Base-by-base conservation (phyloP, 2,797 vertebrate species). In the Alca torda region DNA sequence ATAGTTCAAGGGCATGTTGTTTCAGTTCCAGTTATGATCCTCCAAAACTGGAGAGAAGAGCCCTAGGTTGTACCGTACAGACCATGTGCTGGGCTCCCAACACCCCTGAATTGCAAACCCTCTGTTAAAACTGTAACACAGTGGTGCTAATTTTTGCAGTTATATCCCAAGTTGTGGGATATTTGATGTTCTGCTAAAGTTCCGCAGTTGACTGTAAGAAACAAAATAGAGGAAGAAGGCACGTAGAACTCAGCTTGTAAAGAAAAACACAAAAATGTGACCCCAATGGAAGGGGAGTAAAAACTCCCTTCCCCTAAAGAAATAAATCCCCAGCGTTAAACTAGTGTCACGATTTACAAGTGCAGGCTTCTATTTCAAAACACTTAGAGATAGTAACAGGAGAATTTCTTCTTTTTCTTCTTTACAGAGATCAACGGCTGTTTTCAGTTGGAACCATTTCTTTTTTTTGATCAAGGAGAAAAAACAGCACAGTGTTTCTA, bases 301-400 rank as follows among this genome's bases (percentile, higher is more conserved):
- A 89, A 65, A 19, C 3, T 73, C 11, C 30, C 1, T 3, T 56
- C 16, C 35, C 13, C 17, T 51, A 45, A 72, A 61, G 48, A 76
- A 87, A 63, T 5, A 81, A 87, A 50, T 41, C 11, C 7, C 46
- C 39, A 70, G 9, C 11, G 60, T 69, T 56, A 48, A 84, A 73
- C n/a, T 18, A 35, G 7, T 2, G 2, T 41, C 33, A 63, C 4
- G 0, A 60, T 63, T 74, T 77, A 41, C 0, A 1, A 24, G 67
- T 51, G 24, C 12, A 70, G 15, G 35, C 11, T 68, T 83, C 83
- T 78, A 35, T 75, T 87, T 85, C 41, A 84, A 76, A 96, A 68
- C 21, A 63, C 28, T 72, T 70, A 73, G 68, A 69, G 46, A 53
- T 2, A 60, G 23, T 16, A 85, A 67, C 11, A 70, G 26, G 15